Conservation (phyloP, 2,888 invertebrate genomes). For the Eupeodes luniger region DNA sequence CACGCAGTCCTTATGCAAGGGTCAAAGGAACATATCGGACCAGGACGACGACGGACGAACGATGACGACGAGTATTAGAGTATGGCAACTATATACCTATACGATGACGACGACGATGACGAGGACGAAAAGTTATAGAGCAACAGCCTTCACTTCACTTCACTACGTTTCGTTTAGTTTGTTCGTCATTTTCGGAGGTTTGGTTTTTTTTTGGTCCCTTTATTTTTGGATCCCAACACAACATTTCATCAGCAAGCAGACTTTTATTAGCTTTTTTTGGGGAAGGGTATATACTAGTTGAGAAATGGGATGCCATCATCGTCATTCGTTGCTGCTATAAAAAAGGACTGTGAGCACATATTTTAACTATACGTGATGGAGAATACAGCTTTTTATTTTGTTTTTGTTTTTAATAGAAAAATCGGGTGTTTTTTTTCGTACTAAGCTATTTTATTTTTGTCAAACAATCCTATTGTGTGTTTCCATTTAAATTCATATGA, state of each 20-base stretch:
- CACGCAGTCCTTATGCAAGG: constrained; percentile 74
- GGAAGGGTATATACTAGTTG: constrained; percentile 18
- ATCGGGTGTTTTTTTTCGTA: constrained; percentile 4
- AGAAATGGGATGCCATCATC: constrained; percentile 72
- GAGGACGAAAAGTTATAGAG: constrained; percentile 23
- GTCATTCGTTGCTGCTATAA: constrained; percentile 59
- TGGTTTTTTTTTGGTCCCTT: constrained; percentile 23
- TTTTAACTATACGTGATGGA: constrained; percentile 43
- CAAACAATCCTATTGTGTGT: not conserved
- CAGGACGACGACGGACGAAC: not conserved
- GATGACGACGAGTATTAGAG: too few relatives aligned
- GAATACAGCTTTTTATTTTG: constrained; percentile 27
- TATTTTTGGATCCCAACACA: constrained; percentile 1
- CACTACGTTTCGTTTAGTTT: constrained; percentile 39
- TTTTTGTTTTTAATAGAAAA: constrained; percentile 21
- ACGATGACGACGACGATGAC: not conserved
- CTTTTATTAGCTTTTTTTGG: constrained; percentile 63
- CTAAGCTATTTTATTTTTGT: not conserved
- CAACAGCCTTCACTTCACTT: constrained; percentile 72
- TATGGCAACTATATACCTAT: not conserved
- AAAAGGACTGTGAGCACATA: constrained; percentile 41
- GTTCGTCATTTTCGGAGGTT: constrained; percentile 26
- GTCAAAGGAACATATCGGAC: constrained; percentile 62
- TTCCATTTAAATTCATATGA: constrained; percentile 3
- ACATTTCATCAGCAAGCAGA: constrained; percentile 49